Conservation (phyloP, 2,888 invertebrate genomes). For the Drosophila mimetica region DNA sequence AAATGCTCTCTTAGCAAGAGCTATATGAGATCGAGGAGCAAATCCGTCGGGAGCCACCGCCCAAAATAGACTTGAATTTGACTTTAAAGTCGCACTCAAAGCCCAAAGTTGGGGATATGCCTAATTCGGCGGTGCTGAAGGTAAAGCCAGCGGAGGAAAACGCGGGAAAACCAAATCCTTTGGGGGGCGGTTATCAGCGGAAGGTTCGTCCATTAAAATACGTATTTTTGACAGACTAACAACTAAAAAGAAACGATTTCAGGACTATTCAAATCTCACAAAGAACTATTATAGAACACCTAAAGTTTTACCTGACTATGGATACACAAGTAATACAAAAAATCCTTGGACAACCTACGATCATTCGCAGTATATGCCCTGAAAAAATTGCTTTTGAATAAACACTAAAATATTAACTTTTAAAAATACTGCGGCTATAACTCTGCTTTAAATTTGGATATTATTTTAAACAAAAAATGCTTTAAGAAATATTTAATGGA, state of each 20-base stretch:
- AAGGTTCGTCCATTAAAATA: constrained; percentile 35
- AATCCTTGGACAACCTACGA: constrained; percentile 64
- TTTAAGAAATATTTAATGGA: no score
- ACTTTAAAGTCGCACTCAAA: constrained; percentile 61
- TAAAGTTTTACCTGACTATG: constrained; percentile 64
- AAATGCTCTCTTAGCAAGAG: no score
- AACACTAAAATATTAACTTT: not conserved
- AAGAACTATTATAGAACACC: constrained; percentile 70
- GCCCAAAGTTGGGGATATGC: not conserved
- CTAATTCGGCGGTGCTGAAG: constrained; percentile 49
- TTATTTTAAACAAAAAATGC: no score
- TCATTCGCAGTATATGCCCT: constrained; percentile 78
- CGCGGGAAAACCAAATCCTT: constrained; percentile 28
- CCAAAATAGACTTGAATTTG: constrained; percentile 79
- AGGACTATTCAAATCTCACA: constrained; percentile 73
- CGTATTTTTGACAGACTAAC: no score
- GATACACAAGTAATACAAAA: constrained; percentile 40
- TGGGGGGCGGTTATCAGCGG: constrained; percentile 13
- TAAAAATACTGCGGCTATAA: not conserved
- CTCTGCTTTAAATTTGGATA: no score
- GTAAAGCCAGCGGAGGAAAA: constrained; percentile 52
- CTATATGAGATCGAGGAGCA: constrained; percentile 82
- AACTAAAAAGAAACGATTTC: not conserved
- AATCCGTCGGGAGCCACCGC: constrained; percentile 79
- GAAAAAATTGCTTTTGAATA: constrained; percentile 9